These are phyloP conservation scores for Resseliella maxima DNA, from an alignment of 2,888 invertebrate species.

Conservation along the genomic window DNA sequence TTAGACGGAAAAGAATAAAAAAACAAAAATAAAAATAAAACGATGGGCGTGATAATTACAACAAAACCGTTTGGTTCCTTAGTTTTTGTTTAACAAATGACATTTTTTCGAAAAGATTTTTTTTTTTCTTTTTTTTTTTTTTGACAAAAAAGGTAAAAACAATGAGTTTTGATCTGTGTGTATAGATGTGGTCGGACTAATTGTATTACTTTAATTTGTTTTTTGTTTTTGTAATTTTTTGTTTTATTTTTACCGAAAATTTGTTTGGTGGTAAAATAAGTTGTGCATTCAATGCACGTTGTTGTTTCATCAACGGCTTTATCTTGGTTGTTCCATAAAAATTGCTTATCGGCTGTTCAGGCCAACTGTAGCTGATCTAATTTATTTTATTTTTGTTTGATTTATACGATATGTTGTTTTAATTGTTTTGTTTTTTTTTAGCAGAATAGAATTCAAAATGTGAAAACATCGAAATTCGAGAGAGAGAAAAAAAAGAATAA, in stretches of 20 bases:
- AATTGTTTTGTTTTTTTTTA: neutral
- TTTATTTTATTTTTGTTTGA: slow-evolving; percentile 54
- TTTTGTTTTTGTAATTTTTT: too few relatives aligned
- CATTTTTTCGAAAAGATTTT: neutral
- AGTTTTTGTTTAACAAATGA: neutral
- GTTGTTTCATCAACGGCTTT: slow-evolving; percentile 62
- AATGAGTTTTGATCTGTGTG: slow-evolving; percentile 29
- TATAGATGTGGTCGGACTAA: neutral
- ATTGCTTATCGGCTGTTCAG: slow-evolving; percentile 61
- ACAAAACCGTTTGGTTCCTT: neutral
- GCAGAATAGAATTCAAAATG: neutral
- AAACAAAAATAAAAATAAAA: too few relatives aligned
- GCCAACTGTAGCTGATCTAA: slow-evolving; percentile 71
- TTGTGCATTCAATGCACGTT: slow-evolving; percentile 61
- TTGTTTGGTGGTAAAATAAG: slow-evolving; percentile 62
- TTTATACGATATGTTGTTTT: neutral
- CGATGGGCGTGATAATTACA: neutral
- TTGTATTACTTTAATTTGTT: neutral
- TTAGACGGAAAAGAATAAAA: slow-evolving; percentile 13
- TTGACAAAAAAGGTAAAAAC: slow-evolving; percentile 27
- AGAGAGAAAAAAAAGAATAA: too few relatives aligned
- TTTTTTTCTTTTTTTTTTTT: neutral
- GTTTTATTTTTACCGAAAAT: slow-evolving; percentile 60
- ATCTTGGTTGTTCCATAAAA: slow-evolving; percentile 58
- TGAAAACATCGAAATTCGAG: too few relatives aligned